Evolutionary conservation across 2,888 invertebrate genomes (phyloP).

Genomic region (Opisthograptis luteolata): DNA sequence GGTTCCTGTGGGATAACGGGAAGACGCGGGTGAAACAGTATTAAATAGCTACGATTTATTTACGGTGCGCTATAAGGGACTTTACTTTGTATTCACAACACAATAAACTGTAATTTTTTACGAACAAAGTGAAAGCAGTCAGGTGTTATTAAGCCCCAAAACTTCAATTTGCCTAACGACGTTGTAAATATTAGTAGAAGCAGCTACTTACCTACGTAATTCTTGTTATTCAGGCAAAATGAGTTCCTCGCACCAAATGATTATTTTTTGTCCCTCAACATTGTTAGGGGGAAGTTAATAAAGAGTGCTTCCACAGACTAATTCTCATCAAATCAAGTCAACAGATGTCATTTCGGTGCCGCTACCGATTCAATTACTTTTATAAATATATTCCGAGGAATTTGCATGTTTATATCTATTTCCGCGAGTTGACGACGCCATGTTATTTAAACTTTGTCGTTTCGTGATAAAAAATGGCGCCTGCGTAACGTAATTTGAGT

Average conservation of each 20-base stretch:
- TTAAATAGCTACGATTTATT: too few species aligned
- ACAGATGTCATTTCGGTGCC: conserved; percentile 64
- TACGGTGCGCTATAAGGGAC: too few species aligned
- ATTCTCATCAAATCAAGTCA: conserved; percentile 71
- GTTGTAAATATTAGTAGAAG: neutral
- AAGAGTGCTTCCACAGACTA: conserved; percentile 44
- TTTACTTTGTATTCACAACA: too few species aligned
- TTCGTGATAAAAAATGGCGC: conserved; percentile 8
- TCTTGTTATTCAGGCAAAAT: neutral
- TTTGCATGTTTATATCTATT: conserved; percentile 74
- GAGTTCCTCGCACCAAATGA: conserved; percentile 1
- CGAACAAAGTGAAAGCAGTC: too few species aligned
- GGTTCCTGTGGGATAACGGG: too few species aligned
- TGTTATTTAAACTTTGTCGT: conserved; percentile 39
- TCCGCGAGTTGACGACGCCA: conserved; percentile 39
- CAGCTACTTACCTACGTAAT: too few species aligned
- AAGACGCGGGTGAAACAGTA: too few species aligned
- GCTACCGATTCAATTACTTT: conserved; percentile 75
- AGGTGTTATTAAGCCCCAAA: neutral
- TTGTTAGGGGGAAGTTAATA: conserved; percentile 50
- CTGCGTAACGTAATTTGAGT: conserved; percentile 18
- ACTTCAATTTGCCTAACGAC: neutral
- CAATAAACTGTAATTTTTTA: too few species aligned
- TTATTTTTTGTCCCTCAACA: conserved; percentile 14
- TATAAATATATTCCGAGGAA: conserved; percentile 71